These are phyloP conservation scores for Atherinosoma microstoma DNA, from an alignment of 2,797 vertebrate genomes.

Conservation along the genomic window DNA sequence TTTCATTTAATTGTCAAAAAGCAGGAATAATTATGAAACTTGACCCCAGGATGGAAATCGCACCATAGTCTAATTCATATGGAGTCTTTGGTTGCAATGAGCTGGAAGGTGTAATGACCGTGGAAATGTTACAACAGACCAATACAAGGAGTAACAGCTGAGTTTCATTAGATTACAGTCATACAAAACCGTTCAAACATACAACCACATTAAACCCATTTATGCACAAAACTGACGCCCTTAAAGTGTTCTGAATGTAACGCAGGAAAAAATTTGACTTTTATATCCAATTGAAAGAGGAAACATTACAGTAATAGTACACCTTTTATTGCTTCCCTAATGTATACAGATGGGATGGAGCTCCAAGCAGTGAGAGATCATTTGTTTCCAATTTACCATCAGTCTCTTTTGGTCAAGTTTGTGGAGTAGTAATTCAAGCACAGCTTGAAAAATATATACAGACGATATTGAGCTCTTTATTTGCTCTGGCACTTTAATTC, in stretches of 20 bases:
- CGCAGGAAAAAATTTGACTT: constrained; percentile 2
- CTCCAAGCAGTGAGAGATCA: constrained; percentile 20
- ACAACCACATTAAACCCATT: constrained; percentile 2
- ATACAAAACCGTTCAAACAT: not conserved
- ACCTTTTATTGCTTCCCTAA: constrained; percentile 1
- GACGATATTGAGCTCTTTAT: constrained; percentile 49
- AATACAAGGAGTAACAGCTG: constrained; percentile 13
- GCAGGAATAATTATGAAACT: constrained; percentile 51
- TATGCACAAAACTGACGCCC: constrained; percentile 6
- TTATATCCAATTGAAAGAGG: constrained; percentile 4
- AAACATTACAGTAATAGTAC: constrained; percentile 18
- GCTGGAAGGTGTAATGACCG: constrained; percentile 5
- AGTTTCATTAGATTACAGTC: constrained; percentile 7
- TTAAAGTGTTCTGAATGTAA: constrained; percentile 11
- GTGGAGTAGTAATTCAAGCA: constrained; percentile 18
- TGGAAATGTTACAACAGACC: constrained; percentile 45
- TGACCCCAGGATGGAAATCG: constrained; percentile 53
- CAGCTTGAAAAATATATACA: constrained; percentile 31
- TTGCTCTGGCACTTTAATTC: constrained; percentile 54
- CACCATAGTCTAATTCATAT: constrained; percentile 28
- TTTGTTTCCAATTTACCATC: constrained; percentile 12
- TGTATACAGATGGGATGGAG: constrained; percentile 11
- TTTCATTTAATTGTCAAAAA: constrained; percentile 37
- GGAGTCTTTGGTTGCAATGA: constrained; percentile 6
- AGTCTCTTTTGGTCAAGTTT: constrained; percentile 2